These are phyloP conservation scores for Daboia siamensis DNA, from an alignment of 2,113 vertebrate species.

Conservation along the genomic window DNA sequence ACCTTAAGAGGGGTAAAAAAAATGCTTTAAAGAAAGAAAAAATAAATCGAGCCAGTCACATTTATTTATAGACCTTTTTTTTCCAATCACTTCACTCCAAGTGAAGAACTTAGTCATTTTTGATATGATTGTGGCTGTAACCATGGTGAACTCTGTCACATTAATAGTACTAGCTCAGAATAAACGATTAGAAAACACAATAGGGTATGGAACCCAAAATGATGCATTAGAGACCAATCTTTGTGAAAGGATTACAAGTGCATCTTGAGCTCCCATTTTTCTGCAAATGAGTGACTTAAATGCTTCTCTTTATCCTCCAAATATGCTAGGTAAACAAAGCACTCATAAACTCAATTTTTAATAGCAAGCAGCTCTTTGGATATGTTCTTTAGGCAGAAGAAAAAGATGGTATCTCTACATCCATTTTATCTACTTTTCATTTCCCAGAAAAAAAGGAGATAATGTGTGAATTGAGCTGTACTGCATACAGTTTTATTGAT, in stretches of 20 bases:
- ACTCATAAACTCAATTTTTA: background rate
- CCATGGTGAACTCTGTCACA: background rate
- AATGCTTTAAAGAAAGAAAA: background rate
- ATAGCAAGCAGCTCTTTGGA: background rate
- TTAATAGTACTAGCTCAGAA: background rate
- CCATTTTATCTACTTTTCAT: background rate
- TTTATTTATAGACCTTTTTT: background rate
- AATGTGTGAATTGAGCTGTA: background rate
- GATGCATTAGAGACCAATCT: background rate
- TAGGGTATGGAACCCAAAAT: background rate
- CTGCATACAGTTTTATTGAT: background rate
- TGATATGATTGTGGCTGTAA: background rate
- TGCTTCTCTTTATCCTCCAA: background rate
- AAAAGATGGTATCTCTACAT: background rate
- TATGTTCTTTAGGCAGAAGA: background rate
- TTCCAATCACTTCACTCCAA: background rate
- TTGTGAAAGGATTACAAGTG: background rate
- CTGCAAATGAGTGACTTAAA: background rate
- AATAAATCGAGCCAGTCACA: background rate
- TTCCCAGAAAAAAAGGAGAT: background rate
- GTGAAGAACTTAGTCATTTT: background rate
- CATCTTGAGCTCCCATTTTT: background rate
- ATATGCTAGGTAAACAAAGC: background rate
- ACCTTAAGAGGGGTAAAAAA: background rate
- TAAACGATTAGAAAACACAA: background rate